Evolutionary conservation across 1,140 invertebrate species (phyloP).

Genomic region (Cephus cinctus): DNA sequence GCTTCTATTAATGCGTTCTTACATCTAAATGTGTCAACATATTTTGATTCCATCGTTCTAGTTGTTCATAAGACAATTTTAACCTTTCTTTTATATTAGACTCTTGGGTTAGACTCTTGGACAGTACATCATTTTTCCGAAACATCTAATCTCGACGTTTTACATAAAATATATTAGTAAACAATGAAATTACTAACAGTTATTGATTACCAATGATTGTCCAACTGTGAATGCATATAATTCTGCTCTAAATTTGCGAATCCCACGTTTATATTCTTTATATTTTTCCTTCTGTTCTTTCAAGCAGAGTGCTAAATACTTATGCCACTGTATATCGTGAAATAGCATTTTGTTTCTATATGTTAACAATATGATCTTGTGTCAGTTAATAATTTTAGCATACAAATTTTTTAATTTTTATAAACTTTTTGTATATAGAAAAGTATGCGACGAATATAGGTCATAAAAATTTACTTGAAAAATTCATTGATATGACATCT

Average conservation of each 20-base stretch:
- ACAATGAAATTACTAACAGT: neutral
- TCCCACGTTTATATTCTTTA: neutral
- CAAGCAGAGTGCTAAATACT: neutral
- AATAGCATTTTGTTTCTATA: slow-evolving; percentile 19
- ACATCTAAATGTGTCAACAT: neutral
- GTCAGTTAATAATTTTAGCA: no score
- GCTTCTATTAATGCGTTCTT: no score
- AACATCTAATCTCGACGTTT: neutral
- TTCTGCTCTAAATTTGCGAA: neutral
- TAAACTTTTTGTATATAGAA: no score
- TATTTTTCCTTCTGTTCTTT: neutral
- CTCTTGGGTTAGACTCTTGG: no score
- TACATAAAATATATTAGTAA: neutral
- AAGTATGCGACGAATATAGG: no score
- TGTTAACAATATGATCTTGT: no score
- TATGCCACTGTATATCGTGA: slow-evolving; percentile 17
- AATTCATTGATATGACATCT: slow-evolving; percentile 14
- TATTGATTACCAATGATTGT: neutral
- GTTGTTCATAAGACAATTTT: neutral
- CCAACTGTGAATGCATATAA: neutral
- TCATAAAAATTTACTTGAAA: slow-evolving; percentile 25
- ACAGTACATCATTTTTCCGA: no score
- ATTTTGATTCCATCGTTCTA: neutral
- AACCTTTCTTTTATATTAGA: neutral
- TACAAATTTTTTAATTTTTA: no score